A percentile compares a stretch with the other conserved stretches of the same genome.
Evolutionary conservation across 2,888 invertebrate genomes (phyloP).

Genomic region (Pogonocherus hispidulus): DNA sequence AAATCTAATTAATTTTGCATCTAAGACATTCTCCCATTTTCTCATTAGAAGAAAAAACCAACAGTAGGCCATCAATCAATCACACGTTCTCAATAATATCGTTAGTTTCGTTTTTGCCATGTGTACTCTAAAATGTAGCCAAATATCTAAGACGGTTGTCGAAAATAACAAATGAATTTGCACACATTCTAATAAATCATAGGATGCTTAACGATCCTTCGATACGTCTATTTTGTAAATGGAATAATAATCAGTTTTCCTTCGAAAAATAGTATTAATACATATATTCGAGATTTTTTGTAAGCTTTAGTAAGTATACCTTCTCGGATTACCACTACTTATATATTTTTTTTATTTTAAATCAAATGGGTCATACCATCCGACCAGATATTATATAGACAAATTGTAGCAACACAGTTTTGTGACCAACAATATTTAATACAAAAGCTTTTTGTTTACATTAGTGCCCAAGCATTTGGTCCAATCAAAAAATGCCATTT

Average conservation of each 20-base stretch:
- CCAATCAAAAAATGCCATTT: no score
- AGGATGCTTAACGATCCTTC: conserved; percentile 15
- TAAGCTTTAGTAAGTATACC: no score
- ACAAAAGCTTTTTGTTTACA: no score
- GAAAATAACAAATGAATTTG: conserved; percentile 33
- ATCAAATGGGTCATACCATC: no score
- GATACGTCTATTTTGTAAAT: conserved; percentile 19
- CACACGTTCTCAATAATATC: conserved; percentile 11
- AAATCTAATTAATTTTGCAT: no score
- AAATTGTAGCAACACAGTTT: no score
- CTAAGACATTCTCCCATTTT: background rate
- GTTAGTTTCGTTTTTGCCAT: conserved; percentile 13
- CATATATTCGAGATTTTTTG: background rate
- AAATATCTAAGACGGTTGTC: conserved; percentile 24
- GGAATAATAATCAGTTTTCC: conserved; percentile 25
- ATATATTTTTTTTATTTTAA: no score
- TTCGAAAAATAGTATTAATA: conserved; percentile 15
- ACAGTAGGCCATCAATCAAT: background rate
- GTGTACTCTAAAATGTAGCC: conserved; percentile 22
- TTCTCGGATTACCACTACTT: no score
- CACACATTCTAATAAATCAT: conserved; percentile 31
- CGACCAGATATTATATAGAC: no score
- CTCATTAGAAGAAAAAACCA: background rate
- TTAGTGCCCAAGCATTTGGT: no score
- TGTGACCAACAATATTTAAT: no score